Conservation (phyloP, 2,888 invertebrate species). For the Diabrotica balteata region DNA sequence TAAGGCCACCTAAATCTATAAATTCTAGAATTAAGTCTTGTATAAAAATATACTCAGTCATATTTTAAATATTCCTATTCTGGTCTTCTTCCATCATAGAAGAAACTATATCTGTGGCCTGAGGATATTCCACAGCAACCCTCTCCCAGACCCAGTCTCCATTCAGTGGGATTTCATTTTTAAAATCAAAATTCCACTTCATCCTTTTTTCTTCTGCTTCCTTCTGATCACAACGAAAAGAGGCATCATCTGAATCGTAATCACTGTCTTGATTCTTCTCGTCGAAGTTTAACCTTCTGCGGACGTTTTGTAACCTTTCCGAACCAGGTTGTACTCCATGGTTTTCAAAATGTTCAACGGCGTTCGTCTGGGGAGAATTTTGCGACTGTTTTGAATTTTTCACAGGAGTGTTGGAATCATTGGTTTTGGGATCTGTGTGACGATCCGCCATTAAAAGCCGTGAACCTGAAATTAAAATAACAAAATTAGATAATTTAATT, state of each 20-base stretch:
- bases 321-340: neutral
- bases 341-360: neutral
- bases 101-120: conserved; percentile 26
- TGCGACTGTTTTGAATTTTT: neutral
- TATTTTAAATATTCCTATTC: conserved; percentile 31
- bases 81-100: conserved; percentile 20
- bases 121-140: conserved; percentile 34
- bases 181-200: conserved; percentile 68
- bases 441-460: neutral
- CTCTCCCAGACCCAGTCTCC: conserved; percentile 64
- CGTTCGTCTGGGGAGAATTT: neutral
- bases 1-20: too few species aligned
- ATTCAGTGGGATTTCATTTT: conserved; percentile 60
- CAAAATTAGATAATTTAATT: neutral
- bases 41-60: neutral
- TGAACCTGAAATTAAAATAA: neutral
- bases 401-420: neutral
- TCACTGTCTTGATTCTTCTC: neutral
- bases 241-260: neutral
- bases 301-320: neutral
- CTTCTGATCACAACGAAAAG: too few species aligned
- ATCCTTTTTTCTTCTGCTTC: conserved; percentile 17
- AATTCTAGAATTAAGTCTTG: too few species aligned
- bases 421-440: too few species aligned
- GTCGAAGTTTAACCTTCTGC: neutral